Conservation (phyloP, 2,888 invertebrate genomes). For the Cenopis cana region DNA sequence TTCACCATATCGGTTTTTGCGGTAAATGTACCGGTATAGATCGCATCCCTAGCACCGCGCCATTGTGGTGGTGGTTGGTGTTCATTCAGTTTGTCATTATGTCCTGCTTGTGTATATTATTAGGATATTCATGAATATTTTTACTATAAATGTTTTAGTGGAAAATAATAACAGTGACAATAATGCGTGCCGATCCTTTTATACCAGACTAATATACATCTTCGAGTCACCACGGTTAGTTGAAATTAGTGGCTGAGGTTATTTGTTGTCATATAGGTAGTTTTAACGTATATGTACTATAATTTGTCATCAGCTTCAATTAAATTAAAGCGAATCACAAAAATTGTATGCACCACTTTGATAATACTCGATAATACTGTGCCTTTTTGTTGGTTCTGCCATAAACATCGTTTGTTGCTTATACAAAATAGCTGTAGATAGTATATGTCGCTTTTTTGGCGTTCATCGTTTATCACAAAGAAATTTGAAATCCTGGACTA, state of each 20-base stretch:
- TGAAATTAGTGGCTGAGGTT: constrained; percentile 79
- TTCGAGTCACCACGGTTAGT: constrained; percentile 83
- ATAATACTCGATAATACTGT: not conserved
- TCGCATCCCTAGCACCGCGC: constrained; percentile 71
- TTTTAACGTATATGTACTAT: constrained; percentile 60
- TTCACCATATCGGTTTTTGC: constrained; percentile 53
- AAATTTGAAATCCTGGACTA: constrained; percentile 10
- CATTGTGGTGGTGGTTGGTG: constrained; percentile 73
- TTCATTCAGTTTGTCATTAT: constrained; percentile 70
- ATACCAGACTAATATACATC: constrained; percentile 76
- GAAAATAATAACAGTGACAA: constrained; percentile 76
- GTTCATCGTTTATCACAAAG: constrained; percentile 59
- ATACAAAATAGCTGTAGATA: constrained; percentile 43
- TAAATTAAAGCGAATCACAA: constrained; percentile 47
- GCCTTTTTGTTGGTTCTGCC: constrained; percentile 5
- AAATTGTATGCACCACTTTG: constrained; percentile 28
- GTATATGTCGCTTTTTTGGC: constrained; percentile 62
- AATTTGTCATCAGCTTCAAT: constrained; percentile 68
- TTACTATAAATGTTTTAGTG: constrained; percentile 73
- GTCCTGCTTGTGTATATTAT: constrained; percentile 70
- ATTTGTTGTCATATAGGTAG: constrained; percentile 81
- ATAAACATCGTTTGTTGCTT: constrained; percentile 30
- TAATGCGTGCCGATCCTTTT: constrained; percentile 82
- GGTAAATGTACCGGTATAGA: constrained; percentile 39
- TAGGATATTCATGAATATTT: constrained; percentile 74